Evolutionary conservation across 2,113 vertebrate genomes (phyloP).

Genomic region (Hepsetus odoe): DNA sequence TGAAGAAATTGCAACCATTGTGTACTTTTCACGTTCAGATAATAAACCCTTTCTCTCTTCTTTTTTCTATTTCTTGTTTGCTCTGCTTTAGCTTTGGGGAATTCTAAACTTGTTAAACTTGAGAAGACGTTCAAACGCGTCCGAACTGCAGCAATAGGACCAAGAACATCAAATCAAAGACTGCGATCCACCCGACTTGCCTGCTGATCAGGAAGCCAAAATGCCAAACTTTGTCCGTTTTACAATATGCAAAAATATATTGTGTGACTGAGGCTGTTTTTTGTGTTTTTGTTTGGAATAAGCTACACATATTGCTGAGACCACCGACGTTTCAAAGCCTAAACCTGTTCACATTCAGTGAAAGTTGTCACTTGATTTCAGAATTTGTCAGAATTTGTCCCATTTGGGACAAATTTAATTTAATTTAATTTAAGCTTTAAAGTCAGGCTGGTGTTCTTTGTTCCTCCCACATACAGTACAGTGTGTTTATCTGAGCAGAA

Average conservation of each 20-base stretch:
- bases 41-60: neutral
- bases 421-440: too few species aligned
- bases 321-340: neutral
- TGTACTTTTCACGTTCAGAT: neutral
- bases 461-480: too few species aligned
- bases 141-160: neutral
- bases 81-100: constrained; percentile 25
- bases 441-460: too few species aligned
- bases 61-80: neutral
- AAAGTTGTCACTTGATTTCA: too few species aligned
- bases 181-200: neutral
- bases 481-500: too few species aligned
- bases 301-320: neutral
- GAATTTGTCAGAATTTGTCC: too few species aligned
- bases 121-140: neutral
- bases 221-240: neutral
- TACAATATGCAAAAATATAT: neutral
- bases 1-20: neutral
- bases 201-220: neutral
- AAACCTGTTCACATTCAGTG: too few species aligned
- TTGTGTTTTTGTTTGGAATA: constrained; percentile 13
- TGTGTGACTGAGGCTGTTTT: too few species aligned
- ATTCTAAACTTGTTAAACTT: neutral
- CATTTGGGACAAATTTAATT: too few species aligned
- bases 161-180: neutral